Conservation (phyloP, 2,797 vertebrate genomes). For the Brachyalestes nurse region DNA sequence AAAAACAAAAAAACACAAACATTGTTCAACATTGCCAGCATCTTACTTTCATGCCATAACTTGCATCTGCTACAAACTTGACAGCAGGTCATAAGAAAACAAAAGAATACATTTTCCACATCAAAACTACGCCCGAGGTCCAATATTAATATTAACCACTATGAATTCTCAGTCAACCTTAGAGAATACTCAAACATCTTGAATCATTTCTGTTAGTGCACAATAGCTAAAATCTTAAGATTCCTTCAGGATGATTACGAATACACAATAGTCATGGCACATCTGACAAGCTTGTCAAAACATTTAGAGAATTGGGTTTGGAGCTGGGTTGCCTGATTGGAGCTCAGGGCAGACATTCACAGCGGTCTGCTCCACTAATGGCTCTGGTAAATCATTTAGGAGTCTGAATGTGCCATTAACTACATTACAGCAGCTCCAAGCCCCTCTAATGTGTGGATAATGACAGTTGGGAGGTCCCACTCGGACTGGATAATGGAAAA, state of each 20-base stretch:
- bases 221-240: constrained; percentile 20
- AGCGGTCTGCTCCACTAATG: constrained; percentile 74
- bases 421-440: constrained; percentile 68
- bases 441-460: constrained; percentile 79
- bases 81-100: not conserved
- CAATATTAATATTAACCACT: constrained; percentile 34
- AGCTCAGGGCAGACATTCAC: constrained; percentile 63
- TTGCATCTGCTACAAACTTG: not conserved
- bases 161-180: constrained; percentile 12
- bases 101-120: not conserved
- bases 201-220: constrained; percentile 17
- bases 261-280: constrained; percentile 38
- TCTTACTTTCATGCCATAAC: not conserved
- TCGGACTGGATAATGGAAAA: constrained; percentile 73
- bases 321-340: constrained; percentile 58
- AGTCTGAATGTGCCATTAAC: constrained; percentile 73
- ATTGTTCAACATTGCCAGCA: not conserved
- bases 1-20: not conserved
- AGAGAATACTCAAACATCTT: constrained; percentile 18
- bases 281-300: constrained; percentile 69
- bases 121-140: constrained; percentile 3
- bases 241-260: constrained; percentile 52
- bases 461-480: constrained; percentile 72
- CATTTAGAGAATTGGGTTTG: constrained; percentile 69
- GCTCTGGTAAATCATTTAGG: constrained; percentile 78